Percentiles rank a stretch among this genome's conserved stretches.
Evolutionary conservation across 2,113 vertebrate species (phyloP).

Genomic region (Papio anubis): DNA sequence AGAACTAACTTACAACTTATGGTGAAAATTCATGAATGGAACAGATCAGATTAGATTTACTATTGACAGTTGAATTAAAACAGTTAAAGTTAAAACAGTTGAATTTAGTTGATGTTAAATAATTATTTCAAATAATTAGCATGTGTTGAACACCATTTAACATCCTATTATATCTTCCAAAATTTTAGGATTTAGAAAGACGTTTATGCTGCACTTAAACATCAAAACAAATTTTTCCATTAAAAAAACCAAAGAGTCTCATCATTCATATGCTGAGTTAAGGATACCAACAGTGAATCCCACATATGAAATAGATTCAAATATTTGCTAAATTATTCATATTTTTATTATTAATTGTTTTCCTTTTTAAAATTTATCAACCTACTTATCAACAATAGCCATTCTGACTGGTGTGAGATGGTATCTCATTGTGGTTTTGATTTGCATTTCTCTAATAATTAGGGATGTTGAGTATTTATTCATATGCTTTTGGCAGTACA

Average conservation of each 20-base stretch:
- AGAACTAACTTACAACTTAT: not conserved
- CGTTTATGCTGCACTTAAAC: not conserved
- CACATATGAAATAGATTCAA: not conserved
- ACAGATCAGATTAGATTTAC: not conserved
- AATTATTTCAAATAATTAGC: constrained; percentile 13
- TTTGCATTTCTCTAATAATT: too few species aligned
- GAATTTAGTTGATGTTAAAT: not conserved
- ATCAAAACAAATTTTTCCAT: not conserved
- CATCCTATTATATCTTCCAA: not conserved
- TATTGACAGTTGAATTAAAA: not conserved
- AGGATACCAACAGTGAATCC: not conserved
- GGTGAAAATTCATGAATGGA: not conserved
- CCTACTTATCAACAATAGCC: too few species aligned
- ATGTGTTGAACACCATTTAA: not conserved
- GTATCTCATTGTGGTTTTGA: too few species aligned
- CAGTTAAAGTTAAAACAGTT: not conserved
- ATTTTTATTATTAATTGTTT: not conserved
- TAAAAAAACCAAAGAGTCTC: not conserved
- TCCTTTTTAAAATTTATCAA: not conserved
- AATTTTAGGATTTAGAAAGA: not conserved
- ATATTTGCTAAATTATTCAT: not conserved
- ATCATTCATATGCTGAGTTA: not conserved
- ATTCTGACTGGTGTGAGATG: too few species aligned
- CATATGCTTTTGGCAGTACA: too few species aligned
- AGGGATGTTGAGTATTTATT: too few species aligned